Percentiles rank a stretch among this genome's conserved stretches.
These are phyloP conservation scores for Sinonovacula constricta DNA, from an alignment of 1,140 invertebrate genomes.

Conservation along the genomic window DNA sequence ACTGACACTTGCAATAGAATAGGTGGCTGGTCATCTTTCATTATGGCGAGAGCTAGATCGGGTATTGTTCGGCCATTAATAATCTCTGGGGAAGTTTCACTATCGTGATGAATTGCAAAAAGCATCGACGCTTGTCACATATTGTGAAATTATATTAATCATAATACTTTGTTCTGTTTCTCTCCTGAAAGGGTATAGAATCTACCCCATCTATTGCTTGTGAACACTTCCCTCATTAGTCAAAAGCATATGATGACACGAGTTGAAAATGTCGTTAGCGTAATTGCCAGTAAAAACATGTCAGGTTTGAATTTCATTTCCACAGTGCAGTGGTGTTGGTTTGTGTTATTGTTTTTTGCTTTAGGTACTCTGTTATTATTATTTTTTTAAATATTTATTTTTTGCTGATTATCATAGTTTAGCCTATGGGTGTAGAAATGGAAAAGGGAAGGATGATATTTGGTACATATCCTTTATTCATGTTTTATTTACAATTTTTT, in stretches of 20 bases:
- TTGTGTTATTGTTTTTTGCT: too few relatives aligned
- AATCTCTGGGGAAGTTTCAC: neutral
- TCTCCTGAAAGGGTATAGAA: slow-evolving; percentile 45
- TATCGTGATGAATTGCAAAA: neutral
- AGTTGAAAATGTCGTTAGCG: slow-evolving; percentile 38
- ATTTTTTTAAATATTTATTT: too few relatives aligned
- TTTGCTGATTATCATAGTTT: too few relatives aligned
- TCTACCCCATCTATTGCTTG: neutral
- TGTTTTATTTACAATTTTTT: too few relatives aligned
- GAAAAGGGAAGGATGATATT: too few relatives aligned
- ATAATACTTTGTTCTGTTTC: slow-evolving; percentile 21
- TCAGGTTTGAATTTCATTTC: slow-evolving; percentile 43
- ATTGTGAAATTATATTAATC: slow-evolving; percentile 36
- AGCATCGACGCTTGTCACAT: neutral
- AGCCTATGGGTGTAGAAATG: too few relatives aligned
- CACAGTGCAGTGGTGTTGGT: too few relatives aligned
- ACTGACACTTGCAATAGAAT: neutral
- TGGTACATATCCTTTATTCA: too few relatives aligned
- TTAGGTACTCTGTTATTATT: too few relatives aligned
- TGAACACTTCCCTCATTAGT: neutral
- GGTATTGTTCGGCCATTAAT: neutral
- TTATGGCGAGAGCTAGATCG: neutral
- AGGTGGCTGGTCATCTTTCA: neutral
- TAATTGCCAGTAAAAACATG: slow-evolving; percentile 45
- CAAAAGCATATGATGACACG: slow-evolving; percentile 31